phyloP scores from a whole-genome alignment of 2,888 invertebrate species.

The Oligia strigilis region DNA sequence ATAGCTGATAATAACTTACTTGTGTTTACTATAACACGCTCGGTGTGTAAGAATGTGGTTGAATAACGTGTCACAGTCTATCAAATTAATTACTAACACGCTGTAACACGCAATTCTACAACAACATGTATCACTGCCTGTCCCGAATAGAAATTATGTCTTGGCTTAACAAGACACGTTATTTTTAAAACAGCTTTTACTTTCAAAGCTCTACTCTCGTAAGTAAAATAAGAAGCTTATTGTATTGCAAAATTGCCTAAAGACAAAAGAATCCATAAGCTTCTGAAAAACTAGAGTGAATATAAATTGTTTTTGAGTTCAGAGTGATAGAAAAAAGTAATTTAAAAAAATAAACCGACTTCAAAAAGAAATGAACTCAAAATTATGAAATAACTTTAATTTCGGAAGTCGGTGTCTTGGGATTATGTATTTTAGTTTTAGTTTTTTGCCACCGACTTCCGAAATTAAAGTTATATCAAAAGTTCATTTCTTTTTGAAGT shows the following conservation, averaged over 20 bases:
- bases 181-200: slow-evolving; percentile 2
- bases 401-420: too few species aligned
- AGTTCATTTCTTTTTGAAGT: too few species aligned
- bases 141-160: neutral
- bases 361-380: too few species aligned
- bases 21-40: neutral
- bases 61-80: slow-evolving; percentile 10
- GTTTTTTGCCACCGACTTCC: too few species aligned
- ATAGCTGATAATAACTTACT: neutral
- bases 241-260: neutral
- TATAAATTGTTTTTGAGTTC: neutral
- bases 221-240: neutral
- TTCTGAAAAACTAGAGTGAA: neutral
- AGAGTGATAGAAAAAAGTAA: too few species aligned
- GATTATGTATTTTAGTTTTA: too few species aligned
- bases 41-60: slow-evolving; percentile 11
- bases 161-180: neutral
- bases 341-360: too few species aligned
- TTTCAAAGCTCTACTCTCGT: neutral
- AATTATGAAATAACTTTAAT: too few species aligned
- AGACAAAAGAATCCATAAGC: neutral
- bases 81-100: slow-evolving; percentile 14
- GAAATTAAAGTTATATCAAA: too few species aligned
- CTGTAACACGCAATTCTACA: slow-evolving; percentile 31
- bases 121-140: neutral